Conservation (phyloP, 2,888 invertebrate genomes). For the Dryomyza anilis region DNA sequence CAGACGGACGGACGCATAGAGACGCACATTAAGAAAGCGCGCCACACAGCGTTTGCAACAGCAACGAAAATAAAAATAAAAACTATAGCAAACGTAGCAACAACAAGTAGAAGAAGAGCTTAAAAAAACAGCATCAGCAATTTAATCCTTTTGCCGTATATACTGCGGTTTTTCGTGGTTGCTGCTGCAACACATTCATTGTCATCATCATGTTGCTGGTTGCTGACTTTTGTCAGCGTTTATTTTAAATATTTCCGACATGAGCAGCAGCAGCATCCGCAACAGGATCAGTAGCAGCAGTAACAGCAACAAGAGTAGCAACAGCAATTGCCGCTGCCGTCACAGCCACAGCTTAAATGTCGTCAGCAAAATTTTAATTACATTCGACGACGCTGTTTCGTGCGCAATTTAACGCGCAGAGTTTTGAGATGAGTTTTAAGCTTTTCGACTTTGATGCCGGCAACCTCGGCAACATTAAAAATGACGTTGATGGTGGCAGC, state of each 20-base stretch:
- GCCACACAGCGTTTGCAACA: background rate
- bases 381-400: conserved; percentile 13
- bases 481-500: background rate
- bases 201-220: background rate
- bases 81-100: background rate
- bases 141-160: conserved; percentile 8
- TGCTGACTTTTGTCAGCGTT: background rate
- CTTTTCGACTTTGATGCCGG: background rate
- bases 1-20: background rate
- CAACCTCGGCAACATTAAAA: no score
- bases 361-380: conserved; percentile 22
- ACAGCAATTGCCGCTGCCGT: background rate
- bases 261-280: background rate
- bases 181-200: conserved; percentile 4
- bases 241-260: conserved; percentile 16
- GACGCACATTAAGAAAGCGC: background rate
- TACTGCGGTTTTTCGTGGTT: conserved; percentile 11
- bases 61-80: background rate
- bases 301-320: conserved; percentile 13
- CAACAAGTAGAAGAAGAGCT: background rate
- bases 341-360: background rate
- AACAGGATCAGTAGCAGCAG: background rate
- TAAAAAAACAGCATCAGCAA: background rate
- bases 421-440: background rate
- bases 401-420: conserved; percentile 6